Percentiles rank a stretch among this genome's conserved stretches.
Conservation (phyloP, 2,888 invertebrate genomes). For the Leucania comma region DNA sequence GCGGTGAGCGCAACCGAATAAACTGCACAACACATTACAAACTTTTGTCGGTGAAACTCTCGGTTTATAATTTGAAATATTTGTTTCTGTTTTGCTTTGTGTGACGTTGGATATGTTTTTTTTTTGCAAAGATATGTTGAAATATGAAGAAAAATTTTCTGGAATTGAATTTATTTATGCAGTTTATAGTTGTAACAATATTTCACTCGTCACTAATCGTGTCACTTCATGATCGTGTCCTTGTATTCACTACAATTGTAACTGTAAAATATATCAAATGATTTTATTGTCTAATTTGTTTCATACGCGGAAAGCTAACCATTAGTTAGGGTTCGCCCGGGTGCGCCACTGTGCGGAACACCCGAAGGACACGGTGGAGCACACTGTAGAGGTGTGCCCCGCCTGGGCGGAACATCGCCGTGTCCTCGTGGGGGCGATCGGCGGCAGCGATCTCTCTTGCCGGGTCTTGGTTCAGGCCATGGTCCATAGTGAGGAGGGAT, state of each 20-base stretch:
- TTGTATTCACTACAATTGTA: neutral
- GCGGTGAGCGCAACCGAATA: conserved; percentile 24
- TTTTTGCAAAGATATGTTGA: neutral
- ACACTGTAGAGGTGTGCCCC: no score
- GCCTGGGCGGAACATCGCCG: no score
- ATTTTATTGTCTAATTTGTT: neutral
- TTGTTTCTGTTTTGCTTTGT: conserved; percentile 8
- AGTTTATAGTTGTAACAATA: no score
- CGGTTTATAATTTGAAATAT: conserved; percentile 1
- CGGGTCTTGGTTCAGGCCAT: no score
- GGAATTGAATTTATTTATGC: no score
- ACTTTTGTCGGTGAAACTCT: conserved; percentile 22
- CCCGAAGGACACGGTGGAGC: no score
- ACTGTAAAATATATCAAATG: neutral
- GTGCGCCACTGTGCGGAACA: no score
- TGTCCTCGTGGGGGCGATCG: no score
- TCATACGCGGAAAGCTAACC: neutral
- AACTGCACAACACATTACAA: conserved; percentile 31
- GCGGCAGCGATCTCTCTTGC: no score
- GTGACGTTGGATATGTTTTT: neutral
- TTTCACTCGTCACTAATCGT: neutral
- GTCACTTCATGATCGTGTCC: neutral
- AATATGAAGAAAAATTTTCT: neutral
- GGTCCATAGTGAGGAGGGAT: no score
- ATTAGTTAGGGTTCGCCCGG: neutral